Conservation (phyloP, 2,113 vertebrate genomes). For the Sylvietta virens region DNA sequence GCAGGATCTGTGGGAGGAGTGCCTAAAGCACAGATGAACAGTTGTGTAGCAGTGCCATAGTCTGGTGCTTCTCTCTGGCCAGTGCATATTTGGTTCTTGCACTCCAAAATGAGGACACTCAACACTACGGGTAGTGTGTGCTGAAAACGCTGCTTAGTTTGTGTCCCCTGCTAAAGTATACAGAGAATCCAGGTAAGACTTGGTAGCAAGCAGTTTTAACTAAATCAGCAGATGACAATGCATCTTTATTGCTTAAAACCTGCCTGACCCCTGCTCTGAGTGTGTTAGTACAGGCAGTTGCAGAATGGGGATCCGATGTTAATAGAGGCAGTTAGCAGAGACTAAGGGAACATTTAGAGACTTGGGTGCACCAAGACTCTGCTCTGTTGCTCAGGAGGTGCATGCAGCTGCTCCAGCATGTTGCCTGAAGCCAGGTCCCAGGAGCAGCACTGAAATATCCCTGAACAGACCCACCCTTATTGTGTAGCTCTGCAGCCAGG, state of each 20-base stretch:
- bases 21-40: background rate
- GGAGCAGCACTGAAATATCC: background rate
- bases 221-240: background rate
- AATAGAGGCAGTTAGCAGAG: background rate
- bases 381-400: background rate
- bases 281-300: background rate
- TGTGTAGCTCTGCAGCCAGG: background rate
- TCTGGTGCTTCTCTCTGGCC: background rate
- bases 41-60: background rate
- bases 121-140: background rate
- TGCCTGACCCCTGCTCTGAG: background rate
- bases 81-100: background rate
- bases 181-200: background rate
- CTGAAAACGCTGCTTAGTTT: background rate
- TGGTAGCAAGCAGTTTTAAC: background rate
- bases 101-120: background rate
- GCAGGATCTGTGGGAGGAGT: background rate
- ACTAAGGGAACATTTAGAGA: background rate
- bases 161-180: background rate
- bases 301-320: background rate
- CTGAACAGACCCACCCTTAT: background rate
- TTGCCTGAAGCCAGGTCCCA: background rate
- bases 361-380: background rate
- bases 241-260: background rate
- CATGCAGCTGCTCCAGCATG: accelerated